A percentile compares a stretch with the other conserved stretches of the same genome.
Conservation (phyloP, 2,888 invertebrate genomes). For the Caenorhabditis japonica region DNA sequence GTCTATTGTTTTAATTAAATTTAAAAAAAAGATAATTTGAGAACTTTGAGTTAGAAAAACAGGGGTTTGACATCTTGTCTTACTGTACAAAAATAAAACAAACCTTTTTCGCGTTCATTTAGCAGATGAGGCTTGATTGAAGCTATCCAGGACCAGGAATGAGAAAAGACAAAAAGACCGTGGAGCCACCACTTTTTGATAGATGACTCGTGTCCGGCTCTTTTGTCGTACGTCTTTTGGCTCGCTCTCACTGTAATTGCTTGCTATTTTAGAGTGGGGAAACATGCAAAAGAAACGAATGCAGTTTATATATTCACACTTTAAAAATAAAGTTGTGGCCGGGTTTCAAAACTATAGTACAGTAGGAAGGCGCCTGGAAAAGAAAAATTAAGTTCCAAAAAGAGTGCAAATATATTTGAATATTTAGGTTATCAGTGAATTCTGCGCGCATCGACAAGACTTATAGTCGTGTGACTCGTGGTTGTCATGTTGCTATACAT, state of each 20-base stretch:
- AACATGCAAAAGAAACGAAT: neutral
- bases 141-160: neutral
- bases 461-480: constrained; percentile 12
- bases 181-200: constrained; percentile 36
- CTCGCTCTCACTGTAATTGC: constrained; percentile 35
- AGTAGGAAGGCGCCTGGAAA: too few species aligned
- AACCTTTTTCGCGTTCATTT: constrained; percentile 23
- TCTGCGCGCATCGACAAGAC: constrained; percentile 18
- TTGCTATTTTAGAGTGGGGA: constrained; percentile 29
- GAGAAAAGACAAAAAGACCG: constrained; percentile 9
- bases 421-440: constrained; percentile 8
- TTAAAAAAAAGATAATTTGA: too few species aligned
- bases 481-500: constrained; percentile 12
- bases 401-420: too few species aligned
- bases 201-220: constrained; percentile 31
- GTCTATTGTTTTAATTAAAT: too few species aligned
- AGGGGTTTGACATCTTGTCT: too few species aligned
- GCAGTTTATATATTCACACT: too few species aligned
- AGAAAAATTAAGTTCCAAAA: too few species aligned
- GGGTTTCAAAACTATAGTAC: too few species aligned
- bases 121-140: constrained; percentile 32
- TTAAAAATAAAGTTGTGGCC: too few species aligned
- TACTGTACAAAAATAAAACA: too few species aligned
- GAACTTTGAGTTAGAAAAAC: too few species aligned
- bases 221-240: too few species aligned